Evolutionary conservation across 2,113 vertebrate genomes (phyloP).

Genomic region (Alces alces): DNA sequence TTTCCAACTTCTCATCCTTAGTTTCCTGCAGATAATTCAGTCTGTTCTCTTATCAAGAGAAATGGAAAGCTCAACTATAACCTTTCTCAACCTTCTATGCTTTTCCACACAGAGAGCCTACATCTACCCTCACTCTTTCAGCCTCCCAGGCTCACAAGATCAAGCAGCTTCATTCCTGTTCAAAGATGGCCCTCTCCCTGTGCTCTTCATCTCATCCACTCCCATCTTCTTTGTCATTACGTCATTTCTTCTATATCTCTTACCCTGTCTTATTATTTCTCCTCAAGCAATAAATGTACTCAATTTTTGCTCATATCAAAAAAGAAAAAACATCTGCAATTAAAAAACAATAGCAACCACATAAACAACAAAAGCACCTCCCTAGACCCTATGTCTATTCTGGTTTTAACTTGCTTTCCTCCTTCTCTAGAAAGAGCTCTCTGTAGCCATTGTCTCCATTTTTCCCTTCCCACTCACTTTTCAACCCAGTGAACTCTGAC

Average conservation of each 20-base stretch:
- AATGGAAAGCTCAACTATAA: background rate
- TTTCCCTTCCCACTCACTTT: background rate
- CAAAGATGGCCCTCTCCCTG: background rate
- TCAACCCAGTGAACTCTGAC: background rate
- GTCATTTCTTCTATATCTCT: background rate
- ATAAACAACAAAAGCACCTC: background rate
- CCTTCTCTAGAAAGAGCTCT: background rate
- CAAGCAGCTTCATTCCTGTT: background rate
- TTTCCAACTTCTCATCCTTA: background rate
- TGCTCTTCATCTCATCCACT: background rate
- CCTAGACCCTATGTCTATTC: background rate
- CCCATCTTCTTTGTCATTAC: background rate
- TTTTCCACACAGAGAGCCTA: background rate
- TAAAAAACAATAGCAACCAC: background rate
- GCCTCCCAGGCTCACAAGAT: background rate
- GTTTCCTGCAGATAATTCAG: background rate
- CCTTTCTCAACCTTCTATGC: background rate
- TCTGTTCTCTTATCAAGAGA: background rate
- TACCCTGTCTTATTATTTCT: background rate
- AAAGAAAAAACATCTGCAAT: background rate
- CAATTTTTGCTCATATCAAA: background rate
- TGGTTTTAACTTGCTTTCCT: background rate
- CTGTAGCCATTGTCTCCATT: background rate
- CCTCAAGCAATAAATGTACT: background rate
- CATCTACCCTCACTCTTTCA: background rate